These are phyloP conservation scores for Lophura nycthemera DNA, from an alignment of 2,113 vertebrate genomes.

Conservation along the genomic window DNA sequence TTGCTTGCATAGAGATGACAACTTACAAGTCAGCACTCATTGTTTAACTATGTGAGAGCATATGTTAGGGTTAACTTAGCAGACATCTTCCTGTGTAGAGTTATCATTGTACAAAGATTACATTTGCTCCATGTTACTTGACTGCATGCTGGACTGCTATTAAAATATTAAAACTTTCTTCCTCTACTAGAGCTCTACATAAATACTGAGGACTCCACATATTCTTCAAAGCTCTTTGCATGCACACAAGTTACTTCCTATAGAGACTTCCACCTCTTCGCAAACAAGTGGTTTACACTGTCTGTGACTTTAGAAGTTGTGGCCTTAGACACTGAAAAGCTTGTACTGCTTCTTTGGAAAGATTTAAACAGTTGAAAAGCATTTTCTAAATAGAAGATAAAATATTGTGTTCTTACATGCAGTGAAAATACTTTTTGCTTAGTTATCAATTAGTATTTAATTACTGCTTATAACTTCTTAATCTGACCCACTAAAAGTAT, in stretches of 20 bases:
- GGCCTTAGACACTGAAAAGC: background rate
- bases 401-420: conserved; percentile 60
- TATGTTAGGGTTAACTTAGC: background rate
- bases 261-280: background rate
- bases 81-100: background rate
- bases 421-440: conserved; percentile 58
- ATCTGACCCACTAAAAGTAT: conserved; percentile 64
- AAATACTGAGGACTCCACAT: background rate
- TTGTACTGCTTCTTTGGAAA: background rate
- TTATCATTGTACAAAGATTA: background rate
- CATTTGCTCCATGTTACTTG: background rate
- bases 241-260: background rate
- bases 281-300: background rate
- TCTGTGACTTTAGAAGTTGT: background rate
- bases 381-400: background rate
- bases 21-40: background rate
- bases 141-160: background rate
- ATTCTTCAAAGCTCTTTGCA: background rate
- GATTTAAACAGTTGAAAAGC: background rate
- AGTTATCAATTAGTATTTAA: conserved; percentile 71
- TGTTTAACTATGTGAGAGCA: background rate
- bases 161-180: background rate
- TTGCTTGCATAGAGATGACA: background rate
- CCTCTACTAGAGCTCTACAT: background rate
- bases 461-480: conserved; percentile 65